These are phyloP conservation scores for Elephantulus edwardii DNA, from an alignment of 2,113 vertebrate genomes.

Conservation along the genomic window DNA sequence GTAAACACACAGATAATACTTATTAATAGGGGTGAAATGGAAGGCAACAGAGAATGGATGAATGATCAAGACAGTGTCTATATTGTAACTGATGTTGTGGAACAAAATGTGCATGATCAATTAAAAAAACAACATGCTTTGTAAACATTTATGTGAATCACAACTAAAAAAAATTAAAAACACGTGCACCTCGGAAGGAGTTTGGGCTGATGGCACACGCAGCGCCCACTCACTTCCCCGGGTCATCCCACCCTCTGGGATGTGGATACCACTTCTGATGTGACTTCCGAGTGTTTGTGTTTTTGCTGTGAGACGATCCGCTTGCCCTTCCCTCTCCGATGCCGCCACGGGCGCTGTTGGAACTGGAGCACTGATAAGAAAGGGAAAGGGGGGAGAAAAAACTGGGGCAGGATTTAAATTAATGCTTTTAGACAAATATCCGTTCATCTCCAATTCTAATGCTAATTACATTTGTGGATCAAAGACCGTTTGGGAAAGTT, in stretches of 20 bases:
- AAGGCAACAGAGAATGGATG: too few species aligned
- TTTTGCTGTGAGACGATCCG: conserved; percentile 35
- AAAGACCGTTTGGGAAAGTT: conserved; percentile 84
- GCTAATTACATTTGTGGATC: conserved; percentile 87
- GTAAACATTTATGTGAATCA: too few species aligned
- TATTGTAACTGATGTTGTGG: too few species aligned
- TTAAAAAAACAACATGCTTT: too few species aligned
- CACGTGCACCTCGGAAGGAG: background rate
- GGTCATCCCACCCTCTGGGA: fast-evolving
- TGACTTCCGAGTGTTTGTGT: conserved; percentile 24
- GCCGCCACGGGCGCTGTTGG: conserved; percentile 80
- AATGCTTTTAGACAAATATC: conserved; percentile 88
- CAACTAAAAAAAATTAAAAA: too few species aligned
- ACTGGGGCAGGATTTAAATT: conserved; percentile 86
- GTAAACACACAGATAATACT: too few species aligned
- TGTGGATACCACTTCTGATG: fast-evolving
- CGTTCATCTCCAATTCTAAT: conserved; percentile 86
- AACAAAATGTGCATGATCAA: too few species aligned
- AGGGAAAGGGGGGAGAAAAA: conserved; percentile 46
- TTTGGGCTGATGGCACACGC: fast-evolving
- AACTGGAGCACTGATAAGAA: conserved; percentile 83
- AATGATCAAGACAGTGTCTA: too few species aligned
- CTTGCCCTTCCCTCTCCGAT: conserved; percentile 77
- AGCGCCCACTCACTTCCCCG: background rate
- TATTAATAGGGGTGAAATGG: too few species aligned